phyloP scores from a whole-genome alignment of 2,797 vertebrate species.

The Anabacerthia variegaticeps region DNA sequence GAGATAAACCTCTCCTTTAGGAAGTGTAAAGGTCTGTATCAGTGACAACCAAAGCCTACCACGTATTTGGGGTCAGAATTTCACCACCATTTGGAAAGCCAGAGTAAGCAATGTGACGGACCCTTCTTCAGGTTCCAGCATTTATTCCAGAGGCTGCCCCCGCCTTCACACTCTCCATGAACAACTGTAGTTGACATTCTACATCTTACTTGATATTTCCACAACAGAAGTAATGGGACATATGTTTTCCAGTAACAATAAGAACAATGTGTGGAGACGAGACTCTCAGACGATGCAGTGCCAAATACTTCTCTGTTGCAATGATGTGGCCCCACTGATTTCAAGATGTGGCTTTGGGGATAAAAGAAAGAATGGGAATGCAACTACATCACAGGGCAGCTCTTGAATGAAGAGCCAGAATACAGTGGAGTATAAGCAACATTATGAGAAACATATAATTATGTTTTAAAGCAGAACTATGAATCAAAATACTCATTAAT shows the following conservation, averaged over 20 bases:
- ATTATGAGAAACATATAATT: background rate
- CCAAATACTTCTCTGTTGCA: conserved; percentile 5
- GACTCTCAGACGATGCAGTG: background rate
- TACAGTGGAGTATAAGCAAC: background rate
- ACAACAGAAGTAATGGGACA: background rate
- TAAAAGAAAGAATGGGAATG: conserved; percentile 23
- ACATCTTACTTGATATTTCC: conserved; percentile 9
- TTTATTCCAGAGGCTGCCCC: background rate
- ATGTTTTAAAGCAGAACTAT: background rate
- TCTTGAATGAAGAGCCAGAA: conserved; percentile 2
- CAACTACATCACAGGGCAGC: background rate
- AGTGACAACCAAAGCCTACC: background rate
- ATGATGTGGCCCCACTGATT: conserved; percentile 19
- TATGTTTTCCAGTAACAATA: conserved; percentile 28
- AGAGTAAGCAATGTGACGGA: background rate
- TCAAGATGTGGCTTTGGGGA: conserved; percentile 54
- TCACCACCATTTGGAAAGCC: background rate
- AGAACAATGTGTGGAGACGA: background rate
- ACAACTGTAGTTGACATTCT: background rate
- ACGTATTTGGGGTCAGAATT: background rate
- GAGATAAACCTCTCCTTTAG: background rate
- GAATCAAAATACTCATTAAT: conserved; percentile 38
- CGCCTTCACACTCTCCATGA: background rate
- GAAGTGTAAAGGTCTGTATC: background rate
- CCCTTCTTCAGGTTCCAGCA: background rate